A percentile compares a stretch with the other conserved stretches of the same genome.
Conservation (phyloP, 2,113 vertebrate species). For the Campylomormyrus tamandua region DNA sequence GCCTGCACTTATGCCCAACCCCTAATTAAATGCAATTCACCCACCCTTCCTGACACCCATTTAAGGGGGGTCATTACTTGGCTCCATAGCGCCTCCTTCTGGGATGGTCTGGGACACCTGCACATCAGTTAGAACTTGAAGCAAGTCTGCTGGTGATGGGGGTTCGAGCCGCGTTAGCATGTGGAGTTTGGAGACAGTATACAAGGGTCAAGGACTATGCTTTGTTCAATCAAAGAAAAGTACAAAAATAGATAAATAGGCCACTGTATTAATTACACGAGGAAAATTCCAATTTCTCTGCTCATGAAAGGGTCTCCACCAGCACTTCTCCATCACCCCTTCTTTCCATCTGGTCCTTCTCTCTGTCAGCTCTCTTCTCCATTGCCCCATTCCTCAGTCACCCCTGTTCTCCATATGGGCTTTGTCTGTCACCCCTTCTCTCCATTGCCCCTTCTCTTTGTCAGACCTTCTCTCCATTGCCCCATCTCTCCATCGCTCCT, state of each 20-base stretch:
- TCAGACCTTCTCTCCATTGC: no score
- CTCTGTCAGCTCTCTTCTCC: no score
- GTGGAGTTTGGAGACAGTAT: background rate
- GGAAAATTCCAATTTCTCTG: constrained; percentile 46
- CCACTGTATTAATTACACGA: constrained; percentile 42
- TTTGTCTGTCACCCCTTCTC: no score
- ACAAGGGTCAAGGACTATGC: background rate
- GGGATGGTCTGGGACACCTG: background rate
- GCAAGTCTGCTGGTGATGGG: background rate
- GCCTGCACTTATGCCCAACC: constrained; percentile 45
- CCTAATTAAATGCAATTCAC: constrained; percentile 56
- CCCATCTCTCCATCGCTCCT: no score
- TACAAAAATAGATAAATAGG: constrained; percentile 42
- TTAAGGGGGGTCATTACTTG: constrained; percentile 42
- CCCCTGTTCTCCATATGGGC: no score
- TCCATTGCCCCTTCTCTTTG: no score
- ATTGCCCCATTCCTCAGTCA: no score
- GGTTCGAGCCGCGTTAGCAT: background rate
- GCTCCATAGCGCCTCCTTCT: constrained; percentile 32
- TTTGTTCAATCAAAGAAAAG: background rate
- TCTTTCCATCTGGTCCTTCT: background rate
- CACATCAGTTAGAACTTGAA: background rate
- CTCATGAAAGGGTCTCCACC: constrained; percentile 53
- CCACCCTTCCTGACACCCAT: constrained; percentile 33
- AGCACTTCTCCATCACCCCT: background rate